A percentile compares a stretch with the other conserved stretches of the same genome.
Conservation (phyloP, 1,140 invertebrate genomes). For the Nymphalis io region DNA sequence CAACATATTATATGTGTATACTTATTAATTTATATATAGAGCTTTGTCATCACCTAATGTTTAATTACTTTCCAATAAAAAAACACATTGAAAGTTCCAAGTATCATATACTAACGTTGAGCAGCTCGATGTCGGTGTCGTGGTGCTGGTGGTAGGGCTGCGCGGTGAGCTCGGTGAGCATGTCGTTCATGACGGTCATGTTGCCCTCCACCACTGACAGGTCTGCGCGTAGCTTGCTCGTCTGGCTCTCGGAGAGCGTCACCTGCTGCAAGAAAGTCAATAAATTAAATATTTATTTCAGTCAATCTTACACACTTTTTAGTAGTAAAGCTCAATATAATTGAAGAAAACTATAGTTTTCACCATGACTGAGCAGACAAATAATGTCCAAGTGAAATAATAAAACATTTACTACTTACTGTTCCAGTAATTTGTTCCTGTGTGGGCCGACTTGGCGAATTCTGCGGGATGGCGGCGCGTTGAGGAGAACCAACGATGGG, state of each 20-base stretch:
- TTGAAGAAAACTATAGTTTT: no score
- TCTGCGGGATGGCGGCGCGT: conserved; percentile 44
- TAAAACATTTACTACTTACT: conserved; percentile 35
- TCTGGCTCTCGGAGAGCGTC: conserved; percentile 89
- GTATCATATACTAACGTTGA: conserved; percentile 73
- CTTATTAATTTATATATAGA: no score
- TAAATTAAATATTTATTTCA: neutral
- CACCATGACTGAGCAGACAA: no score
- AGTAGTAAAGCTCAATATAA: no score
- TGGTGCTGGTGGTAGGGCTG: conserved; percentile 79
- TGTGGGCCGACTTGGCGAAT: conserved; percentile 51
- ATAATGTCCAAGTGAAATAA: no score
- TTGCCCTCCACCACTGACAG: conserved; percentile 96
- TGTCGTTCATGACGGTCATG: conserved; percentile 96
- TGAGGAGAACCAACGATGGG: conserved; percentile 57
- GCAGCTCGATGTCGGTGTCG: conserved; percentile 82
- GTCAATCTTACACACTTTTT: no score
- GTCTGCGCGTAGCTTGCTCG: conserved; percentile 93
- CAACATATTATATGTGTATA: no score
- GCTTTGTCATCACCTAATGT: no score
- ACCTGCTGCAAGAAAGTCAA: conserved; percentile 52
- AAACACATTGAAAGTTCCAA: neutral
- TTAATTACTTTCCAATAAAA: no score
- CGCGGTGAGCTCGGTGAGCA: conserved; percentile 91
- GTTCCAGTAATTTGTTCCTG: conserved; percentile 49